phyloP scores from a whole-genome alignment of 2,113 vertebrate genomes.

The Chaenogobius annularis region DNA sequence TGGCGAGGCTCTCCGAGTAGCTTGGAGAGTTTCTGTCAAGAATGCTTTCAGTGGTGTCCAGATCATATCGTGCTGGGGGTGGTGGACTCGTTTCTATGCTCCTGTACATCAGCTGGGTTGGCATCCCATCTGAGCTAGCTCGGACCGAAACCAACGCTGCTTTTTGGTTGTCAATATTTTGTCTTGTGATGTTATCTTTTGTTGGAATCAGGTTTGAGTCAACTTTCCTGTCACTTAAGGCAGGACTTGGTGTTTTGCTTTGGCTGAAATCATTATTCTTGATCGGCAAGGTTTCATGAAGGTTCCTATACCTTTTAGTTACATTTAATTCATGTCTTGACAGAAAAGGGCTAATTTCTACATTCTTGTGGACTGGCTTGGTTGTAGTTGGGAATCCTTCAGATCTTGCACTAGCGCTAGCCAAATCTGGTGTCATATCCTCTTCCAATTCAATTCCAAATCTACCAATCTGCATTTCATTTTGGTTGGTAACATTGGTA shows the following conservation, averaged over 20 bases:
- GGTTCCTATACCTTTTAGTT: neutral
- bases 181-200: neutral
- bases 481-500: neutral
- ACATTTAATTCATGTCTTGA: neutral
- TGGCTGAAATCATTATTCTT: neutral
- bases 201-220: neutral
- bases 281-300: neutral
- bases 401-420: neutral
- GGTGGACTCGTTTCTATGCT: constrained; percentile 4
- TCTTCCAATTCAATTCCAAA: neutral
- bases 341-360: neutral
- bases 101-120: constrained; percentile 15
- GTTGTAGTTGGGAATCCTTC: neutral
- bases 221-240: neutral
- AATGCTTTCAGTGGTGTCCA: constrained; percentile 40
- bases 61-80: neutral
- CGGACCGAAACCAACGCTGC: constrained; percentile 42
- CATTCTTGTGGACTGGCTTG: neutral
- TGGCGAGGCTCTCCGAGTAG: constrained; percentile 61
- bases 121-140: constrained; percentile 34
- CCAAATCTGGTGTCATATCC: neutral
- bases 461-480: neutral
- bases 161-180: constrained; percentile 4
- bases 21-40: constrained; percentile 43
- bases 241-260: neutral